These are phyloP conservation scores for Pyrrhia umbra DNA, from an alignment of 2,888 invertebrate genomes.

Conservation along the genomic window DNA sequence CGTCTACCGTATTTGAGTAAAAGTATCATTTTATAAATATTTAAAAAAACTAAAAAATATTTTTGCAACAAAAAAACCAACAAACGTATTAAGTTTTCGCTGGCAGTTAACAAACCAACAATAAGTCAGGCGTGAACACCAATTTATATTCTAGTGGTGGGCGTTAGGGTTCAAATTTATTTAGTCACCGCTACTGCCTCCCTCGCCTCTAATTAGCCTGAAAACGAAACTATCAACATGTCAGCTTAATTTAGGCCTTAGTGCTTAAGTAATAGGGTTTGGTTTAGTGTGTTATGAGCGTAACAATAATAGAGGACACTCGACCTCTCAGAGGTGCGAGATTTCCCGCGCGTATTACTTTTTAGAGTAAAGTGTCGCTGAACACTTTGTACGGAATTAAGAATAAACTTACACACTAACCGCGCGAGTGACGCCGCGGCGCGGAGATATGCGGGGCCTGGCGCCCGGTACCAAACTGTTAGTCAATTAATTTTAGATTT, in stretches of 20 bases:
- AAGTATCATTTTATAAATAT: neutral
- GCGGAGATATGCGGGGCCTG: neutral
- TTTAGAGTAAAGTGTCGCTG: constrained; percentile 59
- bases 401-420: constrained; percentile 47
- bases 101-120: constrained; percentile 64
- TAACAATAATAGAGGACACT: constrained; percentile 87
- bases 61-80: constrained; percentile 49
- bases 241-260: constrained; percentile 63
- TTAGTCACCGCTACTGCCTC: constrained; percentile 65
- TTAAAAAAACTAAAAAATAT: constrained; percentile 24
- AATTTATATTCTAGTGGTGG: constrained; percentile 57
- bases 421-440: neutral
- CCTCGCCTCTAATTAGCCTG: constrained; percentile 87
- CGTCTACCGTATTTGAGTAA: neutral
- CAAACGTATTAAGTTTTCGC: constrained; percentile 56
- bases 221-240: constrained; percentile 76
- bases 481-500: no score
- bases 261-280: constrained; percentile 61
- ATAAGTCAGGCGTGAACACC: constrained; percentile 31
- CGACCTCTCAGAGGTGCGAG: constrained; percentile 82
- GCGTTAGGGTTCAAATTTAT: constrained; percentile 73
- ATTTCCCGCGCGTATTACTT: constrained; percentile 78
- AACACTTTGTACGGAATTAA: constrained; percentile 67
- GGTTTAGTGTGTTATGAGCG: constrained; percentile 51
- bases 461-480: no score